Percentiles rank a stretch among this genome's conserved stretches.
These are phyloP conservation scores for Heterodera carotae DNA, from an alignment of 1,140 invertebrate species.

Conservation along the genomic window DNA sequence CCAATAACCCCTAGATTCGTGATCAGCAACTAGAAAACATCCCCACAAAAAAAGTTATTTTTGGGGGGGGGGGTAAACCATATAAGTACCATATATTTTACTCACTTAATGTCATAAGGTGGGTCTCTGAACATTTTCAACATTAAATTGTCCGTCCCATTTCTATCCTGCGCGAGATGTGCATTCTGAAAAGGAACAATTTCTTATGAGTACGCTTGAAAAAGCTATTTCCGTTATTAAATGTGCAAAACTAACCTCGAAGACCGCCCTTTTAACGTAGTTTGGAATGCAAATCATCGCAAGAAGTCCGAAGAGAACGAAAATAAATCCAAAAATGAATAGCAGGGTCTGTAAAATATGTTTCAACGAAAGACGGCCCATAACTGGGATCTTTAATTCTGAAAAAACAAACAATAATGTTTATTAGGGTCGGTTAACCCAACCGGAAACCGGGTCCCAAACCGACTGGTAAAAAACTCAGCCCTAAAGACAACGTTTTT, in stretches of 20 bases:
- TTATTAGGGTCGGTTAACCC: neutral
- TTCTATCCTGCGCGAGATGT: conserved; percentile 35
- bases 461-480: no score
- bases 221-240: no score
- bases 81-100: neutral
- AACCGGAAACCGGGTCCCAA: no score
- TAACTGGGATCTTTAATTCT: neutral
- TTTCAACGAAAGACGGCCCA: neutral
- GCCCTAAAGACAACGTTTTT: no score
- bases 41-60: no score
- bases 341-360: neutral
- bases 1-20: no score
- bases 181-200: conserved; percentile 41
- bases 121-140: conserved; percentile 31
- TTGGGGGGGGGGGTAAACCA: no score
- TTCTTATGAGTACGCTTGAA: neutral
- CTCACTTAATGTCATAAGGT: conserved; percentile 43
- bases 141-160: conserved; percentile 48
- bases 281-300: conserved; percentile 26
- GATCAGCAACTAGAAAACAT: no score
- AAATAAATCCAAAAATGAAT: conserved; percentile 12
- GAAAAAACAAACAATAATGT: neutral
- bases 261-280: conserved; percentile 18
- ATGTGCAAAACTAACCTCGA: conserved; percentile 19
- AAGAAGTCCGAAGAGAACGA: conserved; percentile 8